Conservation (phyloP, 2,888 invertebrate species). For the Volucella inflata region DNA sequence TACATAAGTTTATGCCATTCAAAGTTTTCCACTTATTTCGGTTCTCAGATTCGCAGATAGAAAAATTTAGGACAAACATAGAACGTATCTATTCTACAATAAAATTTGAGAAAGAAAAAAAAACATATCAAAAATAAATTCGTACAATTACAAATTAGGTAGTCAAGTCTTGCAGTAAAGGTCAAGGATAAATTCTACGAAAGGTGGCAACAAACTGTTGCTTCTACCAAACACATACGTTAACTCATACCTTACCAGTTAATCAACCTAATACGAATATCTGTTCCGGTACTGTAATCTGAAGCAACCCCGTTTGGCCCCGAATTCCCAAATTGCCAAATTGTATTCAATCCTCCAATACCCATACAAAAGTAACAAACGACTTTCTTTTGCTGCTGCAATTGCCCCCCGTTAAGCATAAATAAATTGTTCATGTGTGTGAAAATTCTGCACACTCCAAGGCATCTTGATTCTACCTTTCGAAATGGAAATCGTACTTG, state of each 20-base stretch:
- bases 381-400: conserved; percentile 7
- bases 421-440: conserved; percentile 27
- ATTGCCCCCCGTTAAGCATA: conserved; percentile 45
- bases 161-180: no score
- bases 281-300: no score
- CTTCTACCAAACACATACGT: no score
- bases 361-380: not conserved
- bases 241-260: no score
- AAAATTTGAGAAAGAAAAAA: no score
- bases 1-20: conserved; percentile 18
- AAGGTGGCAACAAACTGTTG: no score
- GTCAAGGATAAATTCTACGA: no score
- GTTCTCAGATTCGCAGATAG: conserved; percentile 2
- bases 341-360: not conserved
- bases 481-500: not conserved
- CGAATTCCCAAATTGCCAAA: no score
- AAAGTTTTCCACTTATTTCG: conserved; percentile 35
- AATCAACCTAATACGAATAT: no score
- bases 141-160: no score
- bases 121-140: no score
- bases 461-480: not conserved
- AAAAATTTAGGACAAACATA: not conserved
- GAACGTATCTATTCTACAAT: not conserved
- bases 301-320: no score
- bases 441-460: not conserved